A percentile compares a stretch with the other conserved stretches of the same genome.
Conservation (phyloP, 2,113 vertebrate genomes). For the Xiphophorus hellerii region DNA sequence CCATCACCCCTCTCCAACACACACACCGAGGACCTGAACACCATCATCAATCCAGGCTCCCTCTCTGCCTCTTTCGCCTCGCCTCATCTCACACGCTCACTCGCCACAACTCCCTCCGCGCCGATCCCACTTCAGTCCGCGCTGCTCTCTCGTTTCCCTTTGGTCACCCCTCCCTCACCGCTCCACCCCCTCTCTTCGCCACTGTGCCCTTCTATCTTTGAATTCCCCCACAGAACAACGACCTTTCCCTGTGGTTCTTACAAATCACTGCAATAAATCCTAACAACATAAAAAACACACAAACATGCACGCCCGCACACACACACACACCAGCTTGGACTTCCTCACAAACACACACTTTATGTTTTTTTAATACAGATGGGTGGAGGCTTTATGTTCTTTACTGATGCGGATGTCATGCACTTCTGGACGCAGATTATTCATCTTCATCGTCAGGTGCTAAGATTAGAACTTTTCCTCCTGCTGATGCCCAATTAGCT, state of each 20-base stretch:
- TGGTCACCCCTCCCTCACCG: slow-evolving; percentile 1
- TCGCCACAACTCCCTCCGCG: slow-evolving; percentile 58
- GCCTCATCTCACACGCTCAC: slow-evolving; percentile 52
- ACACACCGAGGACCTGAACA: slow-evolving; percentile 76
- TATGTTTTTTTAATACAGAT: neutral
- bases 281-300: slow-evolving; percentile 37
- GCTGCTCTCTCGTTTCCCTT: slow-evolving; percentile 41
- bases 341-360: slow-evolving; percentile 19
- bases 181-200: slow-evolving; percentile 8
- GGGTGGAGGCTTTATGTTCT: slow-evolving; percentile 16
- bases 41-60: slow-evolving; percentile 84
- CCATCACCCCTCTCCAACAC: neutral
- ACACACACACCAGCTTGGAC: slow-evolving; percentile 25
- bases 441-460: slow-evolving; percentile 9
- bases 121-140: slow-evolving; percentile 43
- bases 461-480: slow-evolving; percentile 23
- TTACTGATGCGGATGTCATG: slow-evolving; percentile 27
- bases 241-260: slow-evolving; percentile 60
- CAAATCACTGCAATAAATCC: slow-evolving; percentile 58
- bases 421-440: slow-evolving; percentile 13
- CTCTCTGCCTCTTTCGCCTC: slow-evolving; percentile 56
- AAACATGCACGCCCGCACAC: slow-evolving; percentile 22
- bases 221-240: slow-evolving; percentile 50
- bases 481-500: slow-evolving; percentile 28
- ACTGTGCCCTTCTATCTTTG: slow-evolving; percentile 62